Percentiles rank a stretch among this genome's conserved stretches.
phyloP scores from a whole-genome alignment of 2,113 vertebrate species.

The Azemiops feae region DNA sequence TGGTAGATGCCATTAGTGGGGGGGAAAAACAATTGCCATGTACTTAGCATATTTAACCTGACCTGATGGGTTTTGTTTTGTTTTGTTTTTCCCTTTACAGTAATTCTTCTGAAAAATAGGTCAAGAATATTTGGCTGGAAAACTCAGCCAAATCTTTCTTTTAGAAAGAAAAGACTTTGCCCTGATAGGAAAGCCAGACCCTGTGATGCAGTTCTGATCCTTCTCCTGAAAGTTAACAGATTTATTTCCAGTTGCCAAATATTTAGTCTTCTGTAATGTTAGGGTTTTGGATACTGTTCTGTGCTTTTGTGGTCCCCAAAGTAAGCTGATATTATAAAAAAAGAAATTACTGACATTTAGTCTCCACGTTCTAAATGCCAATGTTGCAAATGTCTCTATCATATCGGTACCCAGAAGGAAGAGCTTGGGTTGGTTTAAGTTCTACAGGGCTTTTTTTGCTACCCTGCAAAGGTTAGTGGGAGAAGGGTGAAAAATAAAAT shows the following conservation, averaged over 20 bases:
- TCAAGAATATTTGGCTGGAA: neutral
- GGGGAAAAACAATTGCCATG: neutral
- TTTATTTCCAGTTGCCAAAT: neutral
- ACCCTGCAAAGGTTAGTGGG: neutral
- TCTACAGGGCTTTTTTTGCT: neutral
- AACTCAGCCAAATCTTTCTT: neutral
- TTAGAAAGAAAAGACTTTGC: neutral
- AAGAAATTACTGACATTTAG: slow-evolving; percentile 13
- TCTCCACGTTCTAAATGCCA: neutral
- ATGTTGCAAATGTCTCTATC: neutral
- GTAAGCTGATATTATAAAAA: neutral
- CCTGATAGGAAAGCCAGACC: slow-evolving; percentile 10
- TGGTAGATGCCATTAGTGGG: neutral
- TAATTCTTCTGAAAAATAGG: neutral
- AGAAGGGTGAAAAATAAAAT: neutral
- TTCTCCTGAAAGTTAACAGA: slow-evolving; percentile 18
- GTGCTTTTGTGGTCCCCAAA: neutral
- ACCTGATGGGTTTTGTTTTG: neutral
- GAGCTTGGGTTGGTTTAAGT: neutral
- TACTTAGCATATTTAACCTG: neutral
- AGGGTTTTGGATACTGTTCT: neutral
- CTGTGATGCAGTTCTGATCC: neutral
- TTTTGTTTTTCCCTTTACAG: neutral
- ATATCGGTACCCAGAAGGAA: neutral
- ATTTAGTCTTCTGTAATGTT: neutral